Evolutionary conservation across 2,797 vertebrate genomes (phyloP).

Genomic region (Argyrosomus regius): DNA sequence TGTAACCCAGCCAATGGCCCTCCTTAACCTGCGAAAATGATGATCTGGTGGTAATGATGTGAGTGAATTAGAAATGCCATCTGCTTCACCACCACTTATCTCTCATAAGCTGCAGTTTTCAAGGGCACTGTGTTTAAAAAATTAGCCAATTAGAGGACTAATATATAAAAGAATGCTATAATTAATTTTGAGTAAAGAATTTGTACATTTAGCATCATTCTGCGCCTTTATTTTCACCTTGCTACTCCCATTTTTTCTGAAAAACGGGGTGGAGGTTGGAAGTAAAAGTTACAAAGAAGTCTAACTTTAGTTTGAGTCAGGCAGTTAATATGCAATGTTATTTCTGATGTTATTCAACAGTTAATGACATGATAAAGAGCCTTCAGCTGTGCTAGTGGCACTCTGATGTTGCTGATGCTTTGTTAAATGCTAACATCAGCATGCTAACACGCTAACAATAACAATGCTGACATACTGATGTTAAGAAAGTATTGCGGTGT

Average conservation of each 20-base stretch:
- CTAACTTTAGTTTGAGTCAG: background rate
- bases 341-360: background rate
- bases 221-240: constrained; percentile 23
- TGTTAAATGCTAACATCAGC: background rate
- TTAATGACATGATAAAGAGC: background rate
- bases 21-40: constrained; percentile 79
- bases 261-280: constrained; percentile 14
- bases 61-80: constrained; percentile 77
- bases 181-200: constrained; percentile 31
- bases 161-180: constrained; percentile 31
- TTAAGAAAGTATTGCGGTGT: background rate
- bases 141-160: constrained; percentile 20
- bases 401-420: background rate
- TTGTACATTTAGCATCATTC: constrained; percentile 17
- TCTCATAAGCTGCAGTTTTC: constrained; percentile 51
- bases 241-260: constrained; percentile 22
- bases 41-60: constrained; percentile 79
- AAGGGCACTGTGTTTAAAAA: constrained; percentile 55
- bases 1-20: constrained; percentile 68
- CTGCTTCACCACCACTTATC: constrained; percentile 59
- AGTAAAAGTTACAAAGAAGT: background rate
- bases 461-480: background rate
- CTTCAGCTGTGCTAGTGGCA: background rate
- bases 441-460: background rate
- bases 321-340: background rate